phyloP scores from a whole-genome alignment of 2,113 vertebrate species.

The Sorex fumeus region DNA sequence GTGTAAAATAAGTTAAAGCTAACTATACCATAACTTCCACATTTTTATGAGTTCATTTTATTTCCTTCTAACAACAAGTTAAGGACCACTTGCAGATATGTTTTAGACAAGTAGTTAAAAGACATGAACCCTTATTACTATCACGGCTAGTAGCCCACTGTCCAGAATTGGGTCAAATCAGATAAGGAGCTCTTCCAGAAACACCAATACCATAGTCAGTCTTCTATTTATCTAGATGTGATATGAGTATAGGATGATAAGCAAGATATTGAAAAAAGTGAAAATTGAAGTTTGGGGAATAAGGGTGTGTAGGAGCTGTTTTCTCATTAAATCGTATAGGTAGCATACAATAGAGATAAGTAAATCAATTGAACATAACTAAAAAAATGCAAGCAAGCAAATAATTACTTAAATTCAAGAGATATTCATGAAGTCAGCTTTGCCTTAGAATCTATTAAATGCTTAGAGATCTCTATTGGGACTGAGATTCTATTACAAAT shows the following conservation, averaged over 20 bases:
- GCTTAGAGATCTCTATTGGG: neutral
- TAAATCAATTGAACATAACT: conserved; percentile 28
- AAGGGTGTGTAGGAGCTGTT: neutral
- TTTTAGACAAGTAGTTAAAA: too few species aligned
- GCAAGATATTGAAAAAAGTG: conserved; percentile 48
- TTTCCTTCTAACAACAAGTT: conserved; percentile 28
- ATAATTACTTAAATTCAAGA: conserved; percentile 60
- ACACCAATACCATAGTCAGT: neutral
- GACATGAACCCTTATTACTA: neutral
- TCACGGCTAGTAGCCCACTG: neutral
- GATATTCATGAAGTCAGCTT: neutral
- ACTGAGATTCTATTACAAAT: neutral
- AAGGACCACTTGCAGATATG: neutral
- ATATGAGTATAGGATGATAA: neutral
- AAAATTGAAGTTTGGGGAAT: conserved; percentile 7
- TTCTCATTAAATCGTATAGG: conserved; percentile 16
- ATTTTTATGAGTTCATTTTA: conserved; percentile 23
- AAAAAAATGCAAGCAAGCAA: conserved; percentile 47
- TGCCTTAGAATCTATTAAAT: neutral
- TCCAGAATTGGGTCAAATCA: neutral
- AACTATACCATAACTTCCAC: conserved; percentile 33
- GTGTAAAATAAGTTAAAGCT: conserved; percentile 15
- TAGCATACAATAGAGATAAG: conserved; percentile 23
- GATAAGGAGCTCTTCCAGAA: neutral
- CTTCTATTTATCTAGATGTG: neutral